A percentile compares a stretch with the other conserved stretches of the same genome.
These are phyloP conservation scores for Antechinus stuartii DNA, from an alignment of 2,113 vertebrate genomes.

Conservation along the genomic window DNA sequence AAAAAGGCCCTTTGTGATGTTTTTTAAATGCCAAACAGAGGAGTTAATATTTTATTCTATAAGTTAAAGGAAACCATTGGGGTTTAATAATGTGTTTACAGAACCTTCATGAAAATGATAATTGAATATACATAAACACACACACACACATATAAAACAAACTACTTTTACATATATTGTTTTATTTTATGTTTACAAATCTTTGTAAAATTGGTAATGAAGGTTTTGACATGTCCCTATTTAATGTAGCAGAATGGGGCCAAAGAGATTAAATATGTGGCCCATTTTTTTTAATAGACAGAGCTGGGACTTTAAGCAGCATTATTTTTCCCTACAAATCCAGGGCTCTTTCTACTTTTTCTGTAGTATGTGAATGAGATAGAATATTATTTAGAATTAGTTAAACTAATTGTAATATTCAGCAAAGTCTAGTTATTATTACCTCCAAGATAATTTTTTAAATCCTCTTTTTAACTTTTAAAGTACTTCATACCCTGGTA, in stretches of 20 bases:
- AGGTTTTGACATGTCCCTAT: too few relatives aligned
- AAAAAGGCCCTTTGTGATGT: neutral
- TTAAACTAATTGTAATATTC: neutral
- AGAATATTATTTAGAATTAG: neutral
- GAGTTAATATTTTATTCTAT: neutral
- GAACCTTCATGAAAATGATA: neutral
- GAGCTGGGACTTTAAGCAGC: neutral
- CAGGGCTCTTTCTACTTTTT: neutral
- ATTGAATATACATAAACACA: too few relatives aligned
- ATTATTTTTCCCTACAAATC: neutral
- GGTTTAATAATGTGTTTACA: neutral
- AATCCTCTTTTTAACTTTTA: neutral
- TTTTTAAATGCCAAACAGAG: neutral
- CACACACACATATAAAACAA: too few relatives aligned
- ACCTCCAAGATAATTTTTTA: neutral
- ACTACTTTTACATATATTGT: too few relatives aligned
- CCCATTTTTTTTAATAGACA: neutral
- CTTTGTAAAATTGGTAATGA: too few relatives aligned
- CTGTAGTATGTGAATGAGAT: neutral
- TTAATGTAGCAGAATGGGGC: neutral
- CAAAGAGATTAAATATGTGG: neutral
- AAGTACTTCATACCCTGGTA: neutral
- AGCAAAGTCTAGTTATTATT: neutral
- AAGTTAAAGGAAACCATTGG: neutral
- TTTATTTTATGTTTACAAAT: too few relatives aligned